Evolutionary conservation across 2,888 invertebrate genomes (phyloP).

Genomic region (Drosophila anomalata): DNA sequence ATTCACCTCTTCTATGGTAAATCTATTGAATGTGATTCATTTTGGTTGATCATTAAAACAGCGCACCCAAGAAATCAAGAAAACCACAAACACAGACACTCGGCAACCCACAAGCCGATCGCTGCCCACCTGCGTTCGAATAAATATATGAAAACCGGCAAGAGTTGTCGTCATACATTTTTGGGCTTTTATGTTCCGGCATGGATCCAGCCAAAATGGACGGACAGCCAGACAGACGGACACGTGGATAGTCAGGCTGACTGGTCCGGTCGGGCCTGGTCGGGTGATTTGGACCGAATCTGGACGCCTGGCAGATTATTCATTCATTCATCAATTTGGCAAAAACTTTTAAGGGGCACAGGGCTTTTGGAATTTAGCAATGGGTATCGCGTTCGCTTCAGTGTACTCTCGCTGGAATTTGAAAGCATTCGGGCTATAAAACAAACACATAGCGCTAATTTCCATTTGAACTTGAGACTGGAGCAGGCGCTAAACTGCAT

Average conservation of each 20-base stretch:
- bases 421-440: conserved; percentile 51
- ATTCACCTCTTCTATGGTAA: neutral
- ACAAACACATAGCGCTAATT: conserved; percentile 52
- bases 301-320: conserved; percentile 53
- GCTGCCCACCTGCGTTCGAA: conserved; percentile 67
- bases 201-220: conserved; percentile 44
- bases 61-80: conserved; percentile 31
- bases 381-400: conserved; percentile 64
- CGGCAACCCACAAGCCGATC: conserved; percentile 30
- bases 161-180: conserved; percentile 68
- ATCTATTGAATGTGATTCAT: conserved; percentile 16
- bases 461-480: conserved; percentile 66
- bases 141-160: conserved; percentile 49
- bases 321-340: conserved; percentile 63
- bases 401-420: conserved; percentile 35
- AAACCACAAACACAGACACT: conserved; percentile 19
- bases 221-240: conserved; percentile 16
- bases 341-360: conserved; percentile 12
- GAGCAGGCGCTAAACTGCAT: conserved; percentile 67
- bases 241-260: conserved; percentile 55
- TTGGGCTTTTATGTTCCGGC: conserved; percentile 73
- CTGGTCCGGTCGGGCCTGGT: conserved; percentile 42
- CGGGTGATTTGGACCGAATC: conserved; percentile 38
- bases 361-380: conserved; percentile 48
- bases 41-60: conserved; percentile 20